Percentiles rank a stretch among this genome's conserved stretches.
Evolutionary conservation across 1,140 invertebrate genomes (phyloP).

Genomic region (Pogonus chalceus): DNA sequence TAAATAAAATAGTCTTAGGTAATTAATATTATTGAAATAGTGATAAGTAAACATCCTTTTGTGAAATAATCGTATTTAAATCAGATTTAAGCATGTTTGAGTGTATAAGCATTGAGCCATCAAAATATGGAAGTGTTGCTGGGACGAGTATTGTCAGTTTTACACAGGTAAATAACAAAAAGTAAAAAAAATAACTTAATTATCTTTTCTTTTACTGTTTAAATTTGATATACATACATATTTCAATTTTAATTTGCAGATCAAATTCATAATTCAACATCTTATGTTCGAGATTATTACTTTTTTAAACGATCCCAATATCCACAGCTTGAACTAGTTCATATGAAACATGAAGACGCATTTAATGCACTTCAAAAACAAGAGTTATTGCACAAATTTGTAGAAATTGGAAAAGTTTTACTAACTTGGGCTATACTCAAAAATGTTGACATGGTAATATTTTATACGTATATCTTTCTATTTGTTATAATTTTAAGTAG

Average conservation of each 20-base stretch:
- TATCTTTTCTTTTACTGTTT: no score
- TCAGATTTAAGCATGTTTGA: no score
- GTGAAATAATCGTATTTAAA: no score
- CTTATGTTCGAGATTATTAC: conserved; percentile 95
- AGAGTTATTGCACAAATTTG: conserved; percentile 87
- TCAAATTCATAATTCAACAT: conserved; percentile 88
- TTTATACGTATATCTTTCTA: not conserved
- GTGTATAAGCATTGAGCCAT: no score
- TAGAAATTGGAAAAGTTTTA: conserved; percentile 92
- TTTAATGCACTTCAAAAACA: conserved; percentile 86
- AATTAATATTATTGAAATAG: no score
- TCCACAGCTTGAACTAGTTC: conserved; percentile 89
- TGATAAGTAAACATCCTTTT: no score
- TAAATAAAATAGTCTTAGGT: no score
- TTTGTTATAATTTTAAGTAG: not conserved
- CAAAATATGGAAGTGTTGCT: no score
- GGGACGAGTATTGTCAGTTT: no score
- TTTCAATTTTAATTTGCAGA: conserved; percentile 44
- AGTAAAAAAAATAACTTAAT: no score
- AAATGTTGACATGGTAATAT: conserved; percentile 72
- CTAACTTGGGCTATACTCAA: conserved; percentile 83
- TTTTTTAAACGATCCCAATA: conserved; percentile 98
- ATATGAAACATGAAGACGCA: conserved; percentile 87
- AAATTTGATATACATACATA: conserved; percentile 7
- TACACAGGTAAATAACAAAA: no score